phyloP scores from a whole-genome alignment of 2,888 invertebrate genomes.

The Protophormia terraenovae region DNA sequence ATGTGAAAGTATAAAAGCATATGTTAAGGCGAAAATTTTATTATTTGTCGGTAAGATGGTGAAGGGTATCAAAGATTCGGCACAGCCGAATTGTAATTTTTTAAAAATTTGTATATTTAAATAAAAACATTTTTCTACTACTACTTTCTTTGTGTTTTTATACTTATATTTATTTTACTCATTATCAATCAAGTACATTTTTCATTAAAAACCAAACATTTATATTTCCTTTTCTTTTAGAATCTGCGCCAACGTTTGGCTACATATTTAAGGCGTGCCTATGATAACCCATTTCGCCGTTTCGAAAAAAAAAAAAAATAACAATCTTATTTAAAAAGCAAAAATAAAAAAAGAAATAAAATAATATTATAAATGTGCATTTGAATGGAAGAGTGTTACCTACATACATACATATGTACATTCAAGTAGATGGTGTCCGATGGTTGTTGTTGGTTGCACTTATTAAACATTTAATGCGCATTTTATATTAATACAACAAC shows the following conservation, averaged over 20 bases:
- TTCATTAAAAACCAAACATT: background rate
- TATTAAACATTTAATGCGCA: conserved; percentile 44
- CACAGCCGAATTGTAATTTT: too few species aligned
- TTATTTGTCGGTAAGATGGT: too few species aligned
- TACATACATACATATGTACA: too few species aligned
- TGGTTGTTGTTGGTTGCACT: background rate
- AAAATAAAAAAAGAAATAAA: conserved; percentile 1
- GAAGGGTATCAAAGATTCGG: too few species aligned
- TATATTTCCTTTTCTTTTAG: background rate
- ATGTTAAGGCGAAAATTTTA: too few species aligned
- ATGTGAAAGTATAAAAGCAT: too few species aligned
- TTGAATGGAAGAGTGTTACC: conserved; percentile 40
- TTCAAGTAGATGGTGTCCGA: conserved; percentile 39
- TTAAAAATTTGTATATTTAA: too few species aligned
- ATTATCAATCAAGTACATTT: too few species aligned
- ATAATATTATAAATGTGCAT: conserved; percentile 38
- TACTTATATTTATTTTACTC: too few species aligned
- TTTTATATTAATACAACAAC: conserved; percentile 11
- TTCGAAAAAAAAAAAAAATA: background rate
- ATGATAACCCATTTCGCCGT: background rate
- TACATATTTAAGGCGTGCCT: background rate
- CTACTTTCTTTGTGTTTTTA: too few species aligned
- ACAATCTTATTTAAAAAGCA: background rate
- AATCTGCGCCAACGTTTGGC: background rate
- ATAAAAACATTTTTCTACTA: too few species aligned